phyloP scores from a whole-genome alignment of 2,113 vertebrate species.

The Leptobrachium ailaonicum region DNA sequence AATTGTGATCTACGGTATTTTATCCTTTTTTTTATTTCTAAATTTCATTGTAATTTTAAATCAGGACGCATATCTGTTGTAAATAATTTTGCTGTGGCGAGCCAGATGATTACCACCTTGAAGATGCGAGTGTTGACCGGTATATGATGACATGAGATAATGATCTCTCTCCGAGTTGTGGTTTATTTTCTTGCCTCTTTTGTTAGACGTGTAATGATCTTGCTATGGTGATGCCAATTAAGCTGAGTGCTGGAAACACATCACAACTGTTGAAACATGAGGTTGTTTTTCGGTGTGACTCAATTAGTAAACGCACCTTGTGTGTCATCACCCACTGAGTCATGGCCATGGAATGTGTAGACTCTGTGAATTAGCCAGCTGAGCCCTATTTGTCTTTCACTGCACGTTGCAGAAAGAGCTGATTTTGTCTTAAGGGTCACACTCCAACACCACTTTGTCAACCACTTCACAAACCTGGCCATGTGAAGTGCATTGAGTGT shows the following conservation, averaged over 20 bases:
- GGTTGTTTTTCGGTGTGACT: neutral
- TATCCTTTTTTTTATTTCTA: too few relatives aligned
- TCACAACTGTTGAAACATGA: conserved; percentile 2
- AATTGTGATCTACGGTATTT: too few relatives aligned
- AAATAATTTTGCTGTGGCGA: too few relatives aligned
- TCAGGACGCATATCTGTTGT: too few relatives aligned
- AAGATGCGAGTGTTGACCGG: neutral
- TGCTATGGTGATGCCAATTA: conserved; percentile 3
- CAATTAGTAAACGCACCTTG: conserved; percentile 20
- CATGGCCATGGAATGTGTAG: conserved; percentile 15
- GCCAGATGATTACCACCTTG: too few relatives aligned
- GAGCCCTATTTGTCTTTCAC: neutral
- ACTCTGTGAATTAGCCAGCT: neutral
- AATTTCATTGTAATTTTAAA: too few relatives aligned
- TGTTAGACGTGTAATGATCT: neutral
- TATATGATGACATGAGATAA: conserved; percentile 1
- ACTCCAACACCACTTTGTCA: neutral
- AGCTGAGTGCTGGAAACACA: neutral
- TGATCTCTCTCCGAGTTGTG: neutral
- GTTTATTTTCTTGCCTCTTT: conserved; percentile 10
- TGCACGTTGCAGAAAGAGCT: neutral
- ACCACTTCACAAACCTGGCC: conserved; percentile 22
- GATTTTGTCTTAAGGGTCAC: conserved; percentile 13
- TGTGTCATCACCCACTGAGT: conserved; percentile 25
- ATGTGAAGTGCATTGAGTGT: neutral